phyloP scores from a whole-genome alignment of 2,888 invertebrate genomes.

The Zygothrica quintamaculata region DNA sequence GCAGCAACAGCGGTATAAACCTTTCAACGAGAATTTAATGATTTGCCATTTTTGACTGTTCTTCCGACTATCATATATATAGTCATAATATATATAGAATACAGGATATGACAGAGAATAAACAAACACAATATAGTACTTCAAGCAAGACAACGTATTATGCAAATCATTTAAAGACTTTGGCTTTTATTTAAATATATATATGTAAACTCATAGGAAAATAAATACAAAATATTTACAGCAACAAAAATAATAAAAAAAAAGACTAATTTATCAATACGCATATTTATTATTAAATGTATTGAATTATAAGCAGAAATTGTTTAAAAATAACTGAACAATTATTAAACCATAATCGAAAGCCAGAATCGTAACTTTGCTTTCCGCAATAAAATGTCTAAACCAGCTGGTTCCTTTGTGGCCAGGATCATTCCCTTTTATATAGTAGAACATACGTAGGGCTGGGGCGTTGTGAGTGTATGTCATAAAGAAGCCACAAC shows the following conservation, averaged over 20 bases:
- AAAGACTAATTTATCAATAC: too few species aligned
- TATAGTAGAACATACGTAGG: constrained; percentile 29
- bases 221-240: too few species aligned
- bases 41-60: constrained; percentile 39
- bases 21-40: constrained; percentile 25
- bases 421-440: constrained; percentile 25
- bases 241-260: constrained; percentile 9
- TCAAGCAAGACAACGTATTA: neutral
- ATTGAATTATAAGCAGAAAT: too few species aligned
- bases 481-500: constrained; percentile 45
- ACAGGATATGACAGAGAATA: constrained; percentile 8
- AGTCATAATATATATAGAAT: neutral
- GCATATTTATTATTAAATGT: too few species aligned
- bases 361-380: neutral
- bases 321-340: neutral
- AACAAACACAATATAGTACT: neutral
- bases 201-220: too few species aligned
- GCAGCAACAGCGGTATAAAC: constrained; percentile 20
- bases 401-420: constrained; percentile 22
- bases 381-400: constrained; percentile 25
- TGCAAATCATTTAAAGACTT: neutral
- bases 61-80: too few species aligned
- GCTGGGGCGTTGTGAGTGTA: constrained; percentile 9
- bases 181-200: too few species aligned
- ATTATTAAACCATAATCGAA: neutral